Base-by-base conservation (phyloP, 2,797 vertebrate genomes). In the Phrynocephalus vlangalii region DNA sequence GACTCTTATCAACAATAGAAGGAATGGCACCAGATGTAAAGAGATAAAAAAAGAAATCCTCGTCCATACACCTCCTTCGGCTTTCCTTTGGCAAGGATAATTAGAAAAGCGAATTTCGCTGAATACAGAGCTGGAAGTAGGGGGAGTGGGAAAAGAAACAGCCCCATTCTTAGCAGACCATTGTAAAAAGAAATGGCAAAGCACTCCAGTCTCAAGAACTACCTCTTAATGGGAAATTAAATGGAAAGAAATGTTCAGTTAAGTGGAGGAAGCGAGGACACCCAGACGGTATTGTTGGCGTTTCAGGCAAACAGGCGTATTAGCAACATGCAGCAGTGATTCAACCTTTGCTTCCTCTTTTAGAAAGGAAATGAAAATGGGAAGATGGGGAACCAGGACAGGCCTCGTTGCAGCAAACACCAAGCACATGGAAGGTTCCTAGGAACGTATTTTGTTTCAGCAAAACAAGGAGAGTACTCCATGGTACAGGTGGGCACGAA, bases 51-150 rank as follows among this genome's bases (percentile, higher is more conserved):
- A 75, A 80, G 82, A 88, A 16, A 22, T 8, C n/a, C 63, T 33
- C 76, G 60, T 38, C 71, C 1, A 1, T 60, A 70, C 30, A 50
- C 77, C 77, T 79, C 75, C 28, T 72, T 44, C 71, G 24, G 71
- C 78, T 88, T 56, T 68, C 52, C 78, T 81, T 76, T 80, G 3
- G 72, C 38, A 75, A 18, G 71, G 83, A 88, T 85, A 81, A 88
- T 88, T 88, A 88, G 83, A 85, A 85, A 85, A 81, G 63, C 26
- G 79, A 68, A 81, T 85, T 75, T 85, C 70, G 76, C 80, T 63
- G 11, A 85, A 85, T 38, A 16, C 30, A 81, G 60, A 63, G 78
- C 87, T 68, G 33, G 67, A 48, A 73, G 52, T 56, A 13, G 52
- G 52, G 52, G 52, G 52, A 26, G 77, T n/a, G 52, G 71, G 16